Conservation (phyloP, 2,113 vertebrate species). For the Thalassoma bifasciatum region DNA sequence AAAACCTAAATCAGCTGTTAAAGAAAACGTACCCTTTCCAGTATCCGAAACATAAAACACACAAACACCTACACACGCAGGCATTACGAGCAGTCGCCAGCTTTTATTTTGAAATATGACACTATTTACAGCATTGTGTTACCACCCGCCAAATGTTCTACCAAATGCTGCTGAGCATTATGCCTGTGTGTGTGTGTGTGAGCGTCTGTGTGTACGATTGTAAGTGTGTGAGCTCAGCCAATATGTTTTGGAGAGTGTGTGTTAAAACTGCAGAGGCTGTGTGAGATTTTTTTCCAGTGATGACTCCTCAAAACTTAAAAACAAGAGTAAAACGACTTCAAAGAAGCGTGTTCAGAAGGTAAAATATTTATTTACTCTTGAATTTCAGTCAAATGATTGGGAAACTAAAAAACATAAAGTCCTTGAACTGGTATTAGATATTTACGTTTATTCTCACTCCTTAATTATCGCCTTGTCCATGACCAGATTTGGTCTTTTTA, state of each 20-base stretch:
- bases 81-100: constrained; percentile 10
- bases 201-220: constrained; percentile 8
- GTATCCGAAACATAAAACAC: background rate
- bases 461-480: background rate
- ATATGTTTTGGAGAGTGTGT: constrained; percentile 37
- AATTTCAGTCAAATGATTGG: too few species aligned
- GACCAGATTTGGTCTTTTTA: background rate
- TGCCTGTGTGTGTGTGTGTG: constrained; percentile 22
- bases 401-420: too few species aligned
- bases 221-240: background rate
- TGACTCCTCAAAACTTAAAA: constrained; percentile 9
- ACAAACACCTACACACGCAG: background rate
- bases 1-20: background rate
- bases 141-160: constrained; percentile 48
- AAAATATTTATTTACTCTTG: background rate
- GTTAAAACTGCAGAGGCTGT: constrained; percentile 50
- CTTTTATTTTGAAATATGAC: constrained; percentile 54
- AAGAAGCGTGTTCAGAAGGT: background rate
- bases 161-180: constrained; percentile 38
- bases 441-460: too few species aligned
- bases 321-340: constrained; percentile 15
- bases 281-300: constrained; percentile 51
- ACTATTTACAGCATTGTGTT: constrained; percentile 34
- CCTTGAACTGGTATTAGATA: too few species aligned
- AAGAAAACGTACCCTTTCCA: background rate